These are phyloP conservation scores for Chaetodon trifasciatus DNA, from an alignment of 2,797 vertebrate genomes.

Conservation along the genomic window DNA sequence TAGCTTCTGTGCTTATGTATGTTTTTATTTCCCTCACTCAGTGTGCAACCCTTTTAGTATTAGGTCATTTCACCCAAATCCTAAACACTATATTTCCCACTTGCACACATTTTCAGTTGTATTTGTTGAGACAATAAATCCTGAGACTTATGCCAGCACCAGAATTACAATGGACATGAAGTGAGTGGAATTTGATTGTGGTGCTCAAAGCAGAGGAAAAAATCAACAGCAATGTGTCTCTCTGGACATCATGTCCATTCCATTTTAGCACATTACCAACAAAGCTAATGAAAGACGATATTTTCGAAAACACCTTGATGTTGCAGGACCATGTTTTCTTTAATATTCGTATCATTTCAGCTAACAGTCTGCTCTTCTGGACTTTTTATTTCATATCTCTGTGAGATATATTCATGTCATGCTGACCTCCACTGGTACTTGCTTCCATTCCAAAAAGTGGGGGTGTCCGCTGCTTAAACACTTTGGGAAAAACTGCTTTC, in stretches of 20 bases:
- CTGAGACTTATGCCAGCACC: neutral
- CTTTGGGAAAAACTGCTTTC: too few species aligned
- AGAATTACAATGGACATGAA: neutral
- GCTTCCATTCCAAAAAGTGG: too few species aligned
- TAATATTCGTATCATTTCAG: neutral
- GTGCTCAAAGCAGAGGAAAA: neutral
- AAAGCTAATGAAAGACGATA: neutral
- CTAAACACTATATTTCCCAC: neutral
- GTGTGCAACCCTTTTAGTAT: neutral
- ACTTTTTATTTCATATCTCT: neutral
- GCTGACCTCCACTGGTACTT: neutral
- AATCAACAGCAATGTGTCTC: neutral
- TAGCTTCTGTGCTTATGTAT: neutral
- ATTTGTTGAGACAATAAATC: neutral
- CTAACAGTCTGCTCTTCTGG: neutral
- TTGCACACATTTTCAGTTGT: neutral
- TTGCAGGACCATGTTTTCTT: neutral
- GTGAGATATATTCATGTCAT: neutral
- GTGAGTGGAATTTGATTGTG: neutral
- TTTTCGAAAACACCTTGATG: neutral
- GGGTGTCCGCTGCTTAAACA: too few species aligned
- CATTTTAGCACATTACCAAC: neutral
- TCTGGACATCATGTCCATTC: neutral
- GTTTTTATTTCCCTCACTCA: neutral
- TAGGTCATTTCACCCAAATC: conserved; percentile 2